Evolutionary conservation across 2,888 invertebrate species (phyloP).

Genomic region (Aproaerema taeniolella): DNA sequence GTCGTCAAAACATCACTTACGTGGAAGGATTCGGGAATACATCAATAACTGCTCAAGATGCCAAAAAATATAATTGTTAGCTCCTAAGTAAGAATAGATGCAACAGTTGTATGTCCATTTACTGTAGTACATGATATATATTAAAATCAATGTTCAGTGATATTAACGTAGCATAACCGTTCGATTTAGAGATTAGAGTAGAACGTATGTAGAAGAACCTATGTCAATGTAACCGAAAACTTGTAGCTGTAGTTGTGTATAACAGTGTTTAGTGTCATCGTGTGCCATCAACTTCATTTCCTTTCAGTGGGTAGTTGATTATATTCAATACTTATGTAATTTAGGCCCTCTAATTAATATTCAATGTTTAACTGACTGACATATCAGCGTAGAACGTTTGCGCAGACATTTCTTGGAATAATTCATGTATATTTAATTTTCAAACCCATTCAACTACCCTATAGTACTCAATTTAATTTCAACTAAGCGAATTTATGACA

Average conservation of each 20-base stretch:
- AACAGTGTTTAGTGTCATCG: neutral
- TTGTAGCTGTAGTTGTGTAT: neutral
- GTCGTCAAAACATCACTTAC: neutral
- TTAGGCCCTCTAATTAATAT: too few species aligned
- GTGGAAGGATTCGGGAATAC: neutral
- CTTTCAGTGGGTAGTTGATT: neutral
- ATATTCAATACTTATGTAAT: too few species aligned
- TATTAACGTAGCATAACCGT: conserved; percentile 20
- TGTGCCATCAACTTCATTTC: neutral
- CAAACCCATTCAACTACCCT: neutral
- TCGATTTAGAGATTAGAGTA: conserved; percentile 40
- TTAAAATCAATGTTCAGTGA: conserved; percentile 41
- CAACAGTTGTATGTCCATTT: conserved; percentile 72
- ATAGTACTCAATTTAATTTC: too few species aligned
- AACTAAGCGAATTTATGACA: neutral
- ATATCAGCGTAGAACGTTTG: neutral
- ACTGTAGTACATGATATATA: conserved; percentile 53
- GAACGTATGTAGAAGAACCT: conserved; percentile 50
- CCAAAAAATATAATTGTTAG: conserved; percentile 51
- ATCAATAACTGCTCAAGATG: conserved; percentile 46
- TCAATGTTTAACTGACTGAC: too few species aligned
- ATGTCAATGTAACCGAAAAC: conserved; percentile 23
- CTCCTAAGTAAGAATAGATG: conserved; percentile 53
- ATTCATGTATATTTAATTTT: too few species aligned
- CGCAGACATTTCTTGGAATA: neutral